Percentiles rank a stretch among this genome's conserved stretches.
Conservation (phyloP, 1,140 invertebrate genomes). For the Lysiphlebus fabarum region DNA sequence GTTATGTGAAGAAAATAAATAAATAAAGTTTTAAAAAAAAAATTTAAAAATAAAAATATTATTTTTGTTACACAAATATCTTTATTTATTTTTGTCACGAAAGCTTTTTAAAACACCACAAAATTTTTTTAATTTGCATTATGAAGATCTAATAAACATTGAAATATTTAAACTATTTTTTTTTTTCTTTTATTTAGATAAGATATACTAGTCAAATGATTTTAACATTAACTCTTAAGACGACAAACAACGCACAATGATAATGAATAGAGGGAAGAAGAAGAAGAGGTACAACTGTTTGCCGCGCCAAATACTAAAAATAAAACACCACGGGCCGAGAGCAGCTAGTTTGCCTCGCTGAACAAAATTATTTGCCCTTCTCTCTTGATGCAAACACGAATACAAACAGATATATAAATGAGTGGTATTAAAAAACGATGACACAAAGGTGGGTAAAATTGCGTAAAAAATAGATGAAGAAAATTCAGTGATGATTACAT, state of each 20-base stretch:
- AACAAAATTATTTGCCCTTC: slow-evolving; percentile 29
- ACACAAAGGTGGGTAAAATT: slow-evolving; percentile 1
- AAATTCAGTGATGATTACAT: slow-evolving; percentile 33
- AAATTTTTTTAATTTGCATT: too few relatives aligned
- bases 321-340: slow-evolving; percentile 48
- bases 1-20: background rate
- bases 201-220: slow-evolving; percentile 15
- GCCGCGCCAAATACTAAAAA: slow-evolving; percentile 48
- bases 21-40: background rate
- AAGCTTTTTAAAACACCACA: too few relatives aligned
- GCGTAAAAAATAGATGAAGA: slow-evolving; percentile 4
- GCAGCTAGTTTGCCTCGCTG: slow-evolving; percentile 18
- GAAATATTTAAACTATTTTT: too few relatives aligned
- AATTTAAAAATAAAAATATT: too few relatives aligned
- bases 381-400: slow-evolving; percentile 25
- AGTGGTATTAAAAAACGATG: slow-evolving; percentile 16
- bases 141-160: too few relatives aligned
- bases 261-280: slow-evolving; percentile 28
- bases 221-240: slow-evolving; percentile 26
- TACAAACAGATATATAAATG: slow-evolving; percentile 17
- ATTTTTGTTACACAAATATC: too few relatives aligned
- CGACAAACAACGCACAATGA: slow-evolving; percentile 27
- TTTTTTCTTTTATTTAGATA: background rate
- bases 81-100: too few relatives aligned
- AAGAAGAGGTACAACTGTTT: slow-evolving; percentile 27